Percentiles rank a stretch among this genome's conserved stretches.
These are phyloP conservation scores for Eulimnadia texana DNA, from an alignment of 1,140 invertebrate genomes.

Conservation along the genomic window DNA sequence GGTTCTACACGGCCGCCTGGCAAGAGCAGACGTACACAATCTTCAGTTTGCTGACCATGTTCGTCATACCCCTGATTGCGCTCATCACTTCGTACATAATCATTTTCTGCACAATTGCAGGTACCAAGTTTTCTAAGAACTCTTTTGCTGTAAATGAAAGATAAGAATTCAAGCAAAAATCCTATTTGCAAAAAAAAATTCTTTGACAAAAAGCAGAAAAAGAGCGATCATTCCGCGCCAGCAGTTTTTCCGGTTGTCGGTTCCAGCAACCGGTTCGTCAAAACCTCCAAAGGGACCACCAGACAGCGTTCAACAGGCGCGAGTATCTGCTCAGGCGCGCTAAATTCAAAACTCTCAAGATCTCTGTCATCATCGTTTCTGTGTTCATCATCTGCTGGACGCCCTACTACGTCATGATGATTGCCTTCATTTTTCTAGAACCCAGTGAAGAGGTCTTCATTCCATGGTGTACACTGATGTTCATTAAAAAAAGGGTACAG, in stretches of 20 bases:
- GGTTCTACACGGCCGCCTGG: conserved; percentile 58
- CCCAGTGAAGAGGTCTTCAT: conserved; percentile 46
- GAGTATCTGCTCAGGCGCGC: not conserved
- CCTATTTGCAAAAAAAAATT: too few relatives aligned
- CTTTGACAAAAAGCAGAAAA: not conserved
- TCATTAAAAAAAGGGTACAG: too few relatives aligned
- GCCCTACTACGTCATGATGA: conserved; percentile 79
- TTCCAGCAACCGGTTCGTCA: too few relatives aligned
- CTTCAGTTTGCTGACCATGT: conserved; percentile 55
- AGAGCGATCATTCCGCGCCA: not conserved
- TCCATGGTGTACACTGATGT: too few relatives aligned
- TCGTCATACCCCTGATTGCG: conserved; percentile 18
- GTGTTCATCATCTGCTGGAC: conserved; percentile 89
- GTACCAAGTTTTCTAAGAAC: conserved; percentile 38
- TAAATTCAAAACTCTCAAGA: conserved; percentile 23
- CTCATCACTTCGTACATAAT: conserved; percentile 44
- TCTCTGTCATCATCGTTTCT: conserved; percentile 66
- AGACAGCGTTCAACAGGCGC: not conserved
- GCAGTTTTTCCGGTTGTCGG: too few relatives aligned
- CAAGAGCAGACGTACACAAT: conserved; percentile 65
- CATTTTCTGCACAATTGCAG: conserved; percentile 62
- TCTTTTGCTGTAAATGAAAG: not conserved
- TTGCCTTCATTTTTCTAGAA: conserved; percentile 61
- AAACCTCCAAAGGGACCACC: too few relatives aligned
- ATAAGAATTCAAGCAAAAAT: too few relatives aligned